These are phyloP conservation scores for Chaetodon auriga DNA, from an alignment of 2,113 vertebrate species.

Conservation along the genomic window DNA sequence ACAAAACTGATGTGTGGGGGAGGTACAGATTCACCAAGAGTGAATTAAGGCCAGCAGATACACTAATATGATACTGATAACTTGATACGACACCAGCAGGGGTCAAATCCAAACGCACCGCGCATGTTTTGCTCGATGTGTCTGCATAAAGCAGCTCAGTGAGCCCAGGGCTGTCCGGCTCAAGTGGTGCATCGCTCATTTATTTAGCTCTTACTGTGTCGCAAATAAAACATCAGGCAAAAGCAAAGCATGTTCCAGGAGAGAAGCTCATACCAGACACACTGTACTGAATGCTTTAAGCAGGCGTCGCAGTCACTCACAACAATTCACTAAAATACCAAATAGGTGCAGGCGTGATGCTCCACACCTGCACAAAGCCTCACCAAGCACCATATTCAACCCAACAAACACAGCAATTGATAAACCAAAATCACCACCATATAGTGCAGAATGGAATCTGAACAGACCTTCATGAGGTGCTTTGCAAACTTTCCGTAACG, in stretches of 20 bases:
- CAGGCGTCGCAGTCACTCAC: background rate
- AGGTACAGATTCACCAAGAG: background rate
- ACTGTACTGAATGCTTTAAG: background rate
- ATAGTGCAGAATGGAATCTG: background rate
- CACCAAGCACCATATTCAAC: background rate
- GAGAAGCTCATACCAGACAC: no score
- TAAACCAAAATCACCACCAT: background rate
- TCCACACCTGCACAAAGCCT: background rate
- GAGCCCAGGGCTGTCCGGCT: background rate
- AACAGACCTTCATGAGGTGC: conserved; percentile 94
- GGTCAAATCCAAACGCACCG: background rate
- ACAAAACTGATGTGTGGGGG: background rate
- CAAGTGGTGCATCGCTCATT: background rate
- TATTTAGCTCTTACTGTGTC: background rate
- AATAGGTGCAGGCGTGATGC: background rate
- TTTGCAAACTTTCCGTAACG: conserved; percentile 94
- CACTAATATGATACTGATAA: background rate
- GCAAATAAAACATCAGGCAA: background rate
- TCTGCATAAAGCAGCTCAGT: background rate
- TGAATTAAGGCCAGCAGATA: background rate
- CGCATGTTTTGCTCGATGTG: background rate
- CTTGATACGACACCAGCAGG: background rate
- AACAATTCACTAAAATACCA: background rate
- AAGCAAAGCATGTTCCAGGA: no score
- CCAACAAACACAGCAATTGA: background rate